phyloP scores from a whole-genome alignment of 1,140 invertebrate genomes.

The Cydia splendana region DNA sequence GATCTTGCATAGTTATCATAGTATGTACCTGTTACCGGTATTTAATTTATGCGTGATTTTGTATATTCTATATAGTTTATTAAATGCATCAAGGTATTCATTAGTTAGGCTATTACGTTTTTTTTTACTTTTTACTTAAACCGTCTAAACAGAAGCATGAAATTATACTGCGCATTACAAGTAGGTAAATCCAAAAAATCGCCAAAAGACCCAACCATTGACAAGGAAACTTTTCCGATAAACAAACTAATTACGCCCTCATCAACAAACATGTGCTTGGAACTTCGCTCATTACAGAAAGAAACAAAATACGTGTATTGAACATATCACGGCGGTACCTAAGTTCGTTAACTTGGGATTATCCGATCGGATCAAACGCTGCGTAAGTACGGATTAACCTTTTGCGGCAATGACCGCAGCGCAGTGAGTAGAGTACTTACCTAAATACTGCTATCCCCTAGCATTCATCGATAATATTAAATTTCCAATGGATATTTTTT shows the following conservation, averaged over 20 bases:
- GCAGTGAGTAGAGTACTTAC: not conserved
- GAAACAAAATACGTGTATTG: slow-evolving; percentile 23
- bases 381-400: slow-evolving; percentile 22
- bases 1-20: no score
- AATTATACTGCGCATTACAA: no score
- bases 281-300: slow-evolving; percentile 6
- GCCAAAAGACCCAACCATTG: not conserved
- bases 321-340: not conserved
- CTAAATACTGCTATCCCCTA: not conserved
- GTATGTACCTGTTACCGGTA: no score
- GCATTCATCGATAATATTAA: not conserved
- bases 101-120: no score
- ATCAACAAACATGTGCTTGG: slow-evolving; percentile 21
- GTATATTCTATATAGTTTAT: no score
- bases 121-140: no score
- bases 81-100: no score
- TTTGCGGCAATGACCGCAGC: slow-evolving; percentile 22
- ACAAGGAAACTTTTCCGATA: not conserved
- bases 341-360: slow-evolving; percentile 30
- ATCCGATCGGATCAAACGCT: slow-evolving; percentile 23
- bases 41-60: no score
- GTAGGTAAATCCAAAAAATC: not conserved
- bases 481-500: no score
- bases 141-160: no score
- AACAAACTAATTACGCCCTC: slow-evolving; percentile 11